Base-by-base conservation (phyloP, 1,140 invertebrate species). In the Elysia chlorotica region DNA sequence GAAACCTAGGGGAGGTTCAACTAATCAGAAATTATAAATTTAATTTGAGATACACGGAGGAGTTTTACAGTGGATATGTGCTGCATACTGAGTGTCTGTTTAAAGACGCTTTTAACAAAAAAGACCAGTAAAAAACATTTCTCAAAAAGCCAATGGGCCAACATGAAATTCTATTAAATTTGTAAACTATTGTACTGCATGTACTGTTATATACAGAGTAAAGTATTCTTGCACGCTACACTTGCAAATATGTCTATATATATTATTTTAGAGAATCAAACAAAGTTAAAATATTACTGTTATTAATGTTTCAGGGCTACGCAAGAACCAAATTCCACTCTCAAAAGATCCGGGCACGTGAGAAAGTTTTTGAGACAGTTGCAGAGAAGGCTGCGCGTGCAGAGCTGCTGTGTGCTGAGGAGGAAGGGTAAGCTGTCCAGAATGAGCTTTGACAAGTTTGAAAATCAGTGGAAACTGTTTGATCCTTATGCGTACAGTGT, bases 361-460 rank as follows among this genome's bases (percentile, higher is more conserved):
- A 71, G 37, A 25, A 71, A 62, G 36, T 62, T 36, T 38, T 71
- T 61, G 68, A 71, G 21, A 41, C 53, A 28, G 68, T 71, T 17
- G 57, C 36, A 17, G 35, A 62, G 31, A 62, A 61, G 25, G 59
- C 68, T 33, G 68, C 68, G 17, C 5, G 68, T 2, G 48, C 33
- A 28, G 68, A 71, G 28, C 35, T 71, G 35, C 68, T 71, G 5
- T 54, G 68, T 41, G 31, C 57, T 10, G 68, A 71, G 30, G 68
- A 71, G 21, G 37, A n/a, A 25, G 68, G 68, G 68, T 71, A 38
- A 41, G 68, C 4, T n/a, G 19, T 21, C 57, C 21, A 57, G 19
- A 2, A 21, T 57, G 67, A 23, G 48, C 19, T 57, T 23, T 71
- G 33, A 57, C 37, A 41, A 57, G 56, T 31, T 54, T 61, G 30